A percentile compares a stretch with the other conserved stretches of the same genome.
These are phyloP conservation scores for Conchocele bisecta DNA, from an alignment of 2,888 invertebrate genomes.

Conservation along the genomic window DNA sequence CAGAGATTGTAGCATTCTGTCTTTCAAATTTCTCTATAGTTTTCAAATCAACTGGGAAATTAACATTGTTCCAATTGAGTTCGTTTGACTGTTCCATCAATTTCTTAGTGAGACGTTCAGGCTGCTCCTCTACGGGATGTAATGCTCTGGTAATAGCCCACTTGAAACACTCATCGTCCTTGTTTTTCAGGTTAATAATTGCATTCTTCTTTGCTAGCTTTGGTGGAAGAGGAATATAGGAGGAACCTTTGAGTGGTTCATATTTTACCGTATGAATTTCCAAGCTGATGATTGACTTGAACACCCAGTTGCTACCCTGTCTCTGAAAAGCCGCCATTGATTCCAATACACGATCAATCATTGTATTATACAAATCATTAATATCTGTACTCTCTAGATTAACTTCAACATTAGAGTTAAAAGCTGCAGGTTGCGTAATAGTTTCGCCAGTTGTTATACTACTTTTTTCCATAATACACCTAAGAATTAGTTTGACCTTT, in stretches of 20 bases:
- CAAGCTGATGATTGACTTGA: conserved; percentile 8
- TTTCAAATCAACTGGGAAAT: not conserved
- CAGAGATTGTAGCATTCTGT: conserved; percentile 17
- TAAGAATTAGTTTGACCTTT: too few species aligned
- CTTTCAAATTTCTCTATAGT: conserved; percentile 25
- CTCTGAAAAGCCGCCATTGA: conserved; percentile 14
- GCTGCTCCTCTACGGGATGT: conserved; percentile 24
- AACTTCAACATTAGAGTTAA: conserved; percentile 15
- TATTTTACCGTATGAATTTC: conserved; percentile 31
- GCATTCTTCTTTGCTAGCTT: conserved; percentile 40
- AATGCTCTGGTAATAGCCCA: conserved; percentile 48
- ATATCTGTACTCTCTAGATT: conserved; percentile 14
- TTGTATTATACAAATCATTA: conserved; percentile 10
- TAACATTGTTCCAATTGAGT: not conserved
- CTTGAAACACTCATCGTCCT: conserved; percentile 53
- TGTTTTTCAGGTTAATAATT: conserved; percentile 55
- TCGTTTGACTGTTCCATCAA: not conserved
- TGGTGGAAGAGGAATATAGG: conserved; percentile 44
- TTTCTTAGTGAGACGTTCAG: conserved; percentile 12
- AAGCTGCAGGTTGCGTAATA: not conserved
- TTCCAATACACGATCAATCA: conserved; percentile 10
- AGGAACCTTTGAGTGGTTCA: conserved; percentile 45
- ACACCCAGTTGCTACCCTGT: conserved; percentile 28
- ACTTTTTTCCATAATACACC: too few species aligned
- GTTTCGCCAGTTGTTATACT: too few species aligned